A percentile compares a stretch with the other conserved stretches of the same genome.
Conservation (phyloP, 2,113 vertebrate genomes). For the Malaclemys terrapin region DNA sequence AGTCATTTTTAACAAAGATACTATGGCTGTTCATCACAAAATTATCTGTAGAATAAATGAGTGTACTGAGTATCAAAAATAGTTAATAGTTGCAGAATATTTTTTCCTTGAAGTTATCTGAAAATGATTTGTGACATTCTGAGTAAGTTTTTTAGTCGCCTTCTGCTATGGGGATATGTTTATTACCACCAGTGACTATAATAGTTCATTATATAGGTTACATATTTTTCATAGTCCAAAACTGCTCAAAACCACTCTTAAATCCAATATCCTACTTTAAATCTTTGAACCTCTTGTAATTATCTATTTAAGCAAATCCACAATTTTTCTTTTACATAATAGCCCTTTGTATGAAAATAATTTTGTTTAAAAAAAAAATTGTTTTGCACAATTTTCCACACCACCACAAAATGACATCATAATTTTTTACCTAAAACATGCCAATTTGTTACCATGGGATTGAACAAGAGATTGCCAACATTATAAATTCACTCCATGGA, state of each 20-base stretch:
- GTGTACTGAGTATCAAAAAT: neutral
- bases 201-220: neutral
- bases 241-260: neutral
- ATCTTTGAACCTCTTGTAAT: neutral
- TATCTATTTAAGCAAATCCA: neutral
- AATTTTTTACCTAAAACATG: neutral
- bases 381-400: neutral
- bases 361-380: neutral
- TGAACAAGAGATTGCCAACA: neutral
- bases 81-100: neutral
- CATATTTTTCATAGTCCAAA: neutral
- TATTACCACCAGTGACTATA: neutral
- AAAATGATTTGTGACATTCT: neutral
- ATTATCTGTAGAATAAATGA: neutral
- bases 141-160: neutral
- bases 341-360: neutral
- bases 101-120: neutral
- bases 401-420: neutral
- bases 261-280: neutral
- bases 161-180: neutral
- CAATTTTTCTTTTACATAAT: neutral
- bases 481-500: neutral
- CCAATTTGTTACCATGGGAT: neutral
- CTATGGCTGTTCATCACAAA: neutral
- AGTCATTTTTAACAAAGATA: neutral